Conservation (phyloP, 2,113 vertebrate genomes). For the Gymnobelideus leadbeateri region DNA sequence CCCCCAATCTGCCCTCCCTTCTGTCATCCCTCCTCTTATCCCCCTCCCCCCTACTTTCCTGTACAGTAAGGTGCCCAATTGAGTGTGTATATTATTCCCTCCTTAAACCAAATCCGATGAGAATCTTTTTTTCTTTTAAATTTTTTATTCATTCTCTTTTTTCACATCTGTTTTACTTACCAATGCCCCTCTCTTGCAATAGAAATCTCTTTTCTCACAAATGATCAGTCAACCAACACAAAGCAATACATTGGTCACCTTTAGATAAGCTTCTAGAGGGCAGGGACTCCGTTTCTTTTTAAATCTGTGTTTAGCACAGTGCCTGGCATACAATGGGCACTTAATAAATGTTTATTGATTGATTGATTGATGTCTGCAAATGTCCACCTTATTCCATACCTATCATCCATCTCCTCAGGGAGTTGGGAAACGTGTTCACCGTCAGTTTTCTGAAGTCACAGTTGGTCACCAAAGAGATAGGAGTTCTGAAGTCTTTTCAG, state of each 20-base stretch:
- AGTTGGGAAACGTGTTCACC: background rate
- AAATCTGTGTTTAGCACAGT: background rate
- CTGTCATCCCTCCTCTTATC: too few species aligned
- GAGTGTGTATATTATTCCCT: too few species aligned
- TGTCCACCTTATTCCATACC: background rate
- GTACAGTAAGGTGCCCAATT: too few species aligned
- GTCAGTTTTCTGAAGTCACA: too few species aligned
- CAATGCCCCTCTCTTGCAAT: background rate
- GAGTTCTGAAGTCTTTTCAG: too few species aligned
- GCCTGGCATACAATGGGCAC: background rate
- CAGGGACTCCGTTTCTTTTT: background rate
- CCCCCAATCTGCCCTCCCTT: too few species aligned
- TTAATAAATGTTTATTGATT: background rate
- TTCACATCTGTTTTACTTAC: background rate
- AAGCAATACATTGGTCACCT: background rate
- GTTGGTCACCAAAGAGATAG: too few species aligned
- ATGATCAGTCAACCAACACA: background rate
- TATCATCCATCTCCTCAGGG: background rate
- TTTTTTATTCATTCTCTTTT: background rate
- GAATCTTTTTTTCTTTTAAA: background rate
- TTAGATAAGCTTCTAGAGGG: background rate
- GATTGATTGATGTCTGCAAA: background rate
- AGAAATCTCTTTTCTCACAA: background rate
- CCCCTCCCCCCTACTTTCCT: too few species aligned
- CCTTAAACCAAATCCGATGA: too few species aligned